Base-by-base conservation (phyloP, 2,888 invertebrate genomes). In the Epsilonema sp. region DNA sequence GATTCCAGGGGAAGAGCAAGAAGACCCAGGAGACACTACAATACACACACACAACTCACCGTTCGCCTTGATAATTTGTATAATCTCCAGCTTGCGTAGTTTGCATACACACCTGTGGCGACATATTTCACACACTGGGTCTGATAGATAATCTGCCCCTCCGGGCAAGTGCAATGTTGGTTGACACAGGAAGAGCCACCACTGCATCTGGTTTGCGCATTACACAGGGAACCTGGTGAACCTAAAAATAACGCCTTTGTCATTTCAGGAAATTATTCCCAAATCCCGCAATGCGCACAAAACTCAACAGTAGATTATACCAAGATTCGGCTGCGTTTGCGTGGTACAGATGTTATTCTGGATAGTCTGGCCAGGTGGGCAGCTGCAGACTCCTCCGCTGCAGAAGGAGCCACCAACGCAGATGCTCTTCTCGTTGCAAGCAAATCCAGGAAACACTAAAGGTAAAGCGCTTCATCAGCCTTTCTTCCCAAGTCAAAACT, bases 21-120 rank as follows among this genome's bases (percentile, higher is more conserved):
- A 25, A 2, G 42, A 31, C 13, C 48, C 48, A 11, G 50, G 50
- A 8, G 21, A 2, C 24, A 41, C 50, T 48, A 25, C 25, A 48
- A 26, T n/a, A n/a, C n/a, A n/a, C n/a, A 3, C 16, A 2, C 21
- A 24, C 2, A 5, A 13, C 2, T 25, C 19, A 22, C 40, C 16
- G 31, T 31, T 16, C 8, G 16, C 16, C 16, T 11, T 31, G 16
- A 16, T 31, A 31, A 11, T 3, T 3, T 23, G 11, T 3, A 11
- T 8, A 16, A 40, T 4, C 19, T n/a, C n/a, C n/a, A n/a, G n/a
- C n/a, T n/a, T n/a, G n/a, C n/a, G n/a, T n/a, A n/a, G n/a, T n/a
- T n/a, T n/a, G n/a, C n/a, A n/a, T n/a, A 20, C 26, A 3, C 19
- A 45, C 45, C 25, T 2, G 21, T 20, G 11, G 37, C 41, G 2